Conservation (phyloP, 2,113 vertebrate genomes). For the Macrotis lagotis region DNA sequence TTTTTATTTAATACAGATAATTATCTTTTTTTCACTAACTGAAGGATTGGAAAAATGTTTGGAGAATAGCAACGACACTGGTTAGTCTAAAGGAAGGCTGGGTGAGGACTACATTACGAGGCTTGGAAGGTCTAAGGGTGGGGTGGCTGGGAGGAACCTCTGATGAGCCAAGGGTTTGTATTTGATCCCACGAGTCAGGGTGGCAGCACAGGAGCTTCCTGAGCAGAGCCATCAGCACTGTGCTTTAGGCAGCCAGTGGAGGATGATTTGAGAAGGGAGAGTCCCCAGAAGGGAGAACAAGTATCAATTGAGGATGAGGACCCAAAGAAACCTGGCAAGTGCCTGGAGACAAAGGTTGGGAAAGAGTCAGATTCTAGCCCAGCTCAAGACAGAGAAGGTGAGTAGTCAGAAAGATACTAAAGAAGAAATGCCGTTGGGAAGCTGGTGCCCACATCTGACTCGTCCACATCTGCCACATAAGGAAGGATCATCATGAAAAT, state of each 20-base stretch:
- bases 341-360: not conserved
- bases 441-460: too few relatives aligned
- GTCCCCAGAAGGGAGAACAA: not conserved
- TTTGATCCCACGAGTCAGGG: too few relatives aligned
- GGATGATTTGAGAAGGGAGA: not conserved
- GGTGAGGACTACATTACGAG: not conserved
- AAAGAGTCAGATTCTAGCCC: not conserved
- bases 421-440: too few relatives aligned
- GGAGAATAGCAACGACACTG: not conserved
- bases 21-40: not conserved
- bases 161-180: not conserved
- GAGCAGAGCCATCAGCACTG: too few relatives aligned
- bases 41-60: too few relatives aligned
- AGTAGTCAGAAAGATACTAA: too few relatives aligned
- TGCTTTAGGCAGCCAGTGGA: not conserved
- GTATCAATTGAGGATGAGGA: too few relatives aligned
- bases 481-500: not conserved
- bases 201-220: too few relatives aligned
- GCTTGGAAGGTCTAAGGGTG: not conserved
- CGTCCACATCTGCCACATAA: too few relatives aligned
- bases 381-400: too few relatives aligned
- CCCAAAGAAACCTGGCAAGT: too few relatives aligned
- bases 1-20: not conserved
- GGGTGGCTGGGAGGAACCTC: too few relatives aligned
- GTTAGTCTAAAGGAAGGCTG: not conserved